Base-by-base conservation (phyloP, 1,140 invertebrate genomes). In the Tetragonula clypearis region DNA sequence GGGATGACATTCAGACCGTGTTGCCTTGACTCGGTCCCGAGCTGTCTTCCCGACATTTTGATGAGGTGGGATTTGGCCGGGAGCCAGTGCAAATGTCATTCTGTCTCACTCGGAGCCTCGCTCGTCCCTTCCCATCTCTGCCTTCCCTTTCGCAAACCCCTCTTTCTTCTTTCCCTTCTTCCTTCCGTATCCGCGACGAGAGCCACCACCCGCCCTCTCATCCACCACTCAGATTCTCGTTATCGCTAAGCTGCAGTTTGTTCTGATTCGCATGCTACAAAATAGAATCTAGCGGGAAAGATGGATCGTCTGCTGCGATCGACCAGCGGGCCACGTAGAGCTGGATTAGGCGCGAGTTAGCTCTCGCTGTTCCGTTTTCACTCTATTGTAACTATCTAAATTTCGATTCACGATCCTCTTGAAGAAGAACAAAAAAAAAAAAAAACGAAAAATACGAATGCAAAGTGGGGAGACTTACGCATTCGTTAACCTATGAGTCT, bases 21-120 rank as follows among this genome's bases (percentile, higher is more conserved):
- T 90, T 90, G 89, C 88, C 89, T 86, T 79, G 83, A 87, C 89
- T 91, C 87, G 88, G 88, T 86, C 79, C 75, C 86, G 62, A 88
- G 86, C 86, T 85, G 74, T 91, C 90, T 92, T 92, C 86, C 90
- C 91, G 91, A 92, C 90, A 92, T 92, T 92, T 91, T 92, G 91
- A 92, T 92, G 91, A 92, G 90, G 91, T 91, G 86, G 90, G 88
- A 92, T 92, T 91, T 92, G 91, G 91, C 91, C 81, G 83, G 73
- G 85, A 91, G 91, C 91, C 91, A 92, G 85, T 91, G 87, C 88
- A 91, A 92, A 91, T 92, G 86, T 89, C 88, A 85, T 90, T 90
- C 89, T 81, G 84, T 86, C 86, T 90, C 87, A 55, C 41, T 84
- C 84, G 41, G 41, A 60, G 68, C 72, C 84, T 74, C 41, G 76